These are phyloP conservation scores for Abrostola triplasia DNA, from an alignment of 2,888 invertebrate species.

Conservation along the genomic window DNA sequence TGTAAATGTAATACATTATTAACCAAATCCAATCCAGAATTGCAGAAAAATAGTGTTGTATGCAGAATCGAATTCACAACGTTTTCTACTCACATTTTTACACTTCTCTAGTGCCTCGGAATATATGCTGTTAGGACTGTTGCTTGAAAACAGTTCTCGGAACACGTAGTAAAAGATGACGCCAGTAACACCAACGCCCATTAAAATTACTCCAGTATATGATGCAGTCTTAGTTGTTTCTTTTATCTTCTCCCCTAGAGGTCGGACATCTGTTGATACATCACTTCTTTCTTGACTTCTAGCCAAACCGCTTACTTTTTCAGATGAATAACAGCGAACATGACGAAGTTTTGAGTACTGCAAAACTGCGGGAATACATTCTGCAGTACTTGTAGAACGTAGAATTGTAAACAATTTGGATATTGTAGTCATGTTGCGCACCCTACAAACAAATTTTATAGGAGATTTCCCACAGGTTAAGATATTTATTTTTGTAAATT, in stretches of 20 bases:
- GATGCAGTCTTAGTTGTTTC: slow-evolving; percentile 96
- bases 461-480: slow-evolving; percentile 9
- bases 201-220: slow-evolving; percentile 94
- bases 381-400: slow-evolving; percentile 63
- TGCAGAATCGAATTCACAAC: no score
- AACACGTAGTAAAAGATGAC: slow-evolving; percentile 95
- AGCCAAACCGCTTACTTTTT: slow-evolving; percentile 73
- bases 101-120: slow-evolving; percentile 93
- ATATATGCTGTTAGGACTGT: slow-evolving; percentile 95
- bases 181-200: slow-evolving; percentile 94
- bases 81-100: slow-evolving; percentile 84
- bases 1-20: neutral
- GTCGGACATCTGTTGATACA: slow-evolving; percentile 89
- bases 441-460: slow-evolving; percentile 2
- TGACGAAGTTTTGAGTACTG: slow-evolving; percentile 64
- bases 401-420: slow-evolving; percentile 77
- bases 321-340: slow-evolving; percentile 69
- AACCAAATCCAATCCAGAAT: neutral
- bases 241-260: slow-evolving; percentile 93
- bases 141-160: slow-evolving; percentile 95
- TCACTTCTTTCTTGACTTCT: slow-evolving; percentile 77
- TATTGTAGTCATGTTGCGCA: slow-evolving; percentile 75
- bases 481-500: slow-evolving; percentile 30
- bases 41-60: no score
- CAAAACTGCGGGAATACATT: slow-evolving; percentile 64